These are phyloP conservation scores for Biston betularia DNA, from an alignment of 2,888 invertebrate species.

Conservation along the genomic window DNA sequence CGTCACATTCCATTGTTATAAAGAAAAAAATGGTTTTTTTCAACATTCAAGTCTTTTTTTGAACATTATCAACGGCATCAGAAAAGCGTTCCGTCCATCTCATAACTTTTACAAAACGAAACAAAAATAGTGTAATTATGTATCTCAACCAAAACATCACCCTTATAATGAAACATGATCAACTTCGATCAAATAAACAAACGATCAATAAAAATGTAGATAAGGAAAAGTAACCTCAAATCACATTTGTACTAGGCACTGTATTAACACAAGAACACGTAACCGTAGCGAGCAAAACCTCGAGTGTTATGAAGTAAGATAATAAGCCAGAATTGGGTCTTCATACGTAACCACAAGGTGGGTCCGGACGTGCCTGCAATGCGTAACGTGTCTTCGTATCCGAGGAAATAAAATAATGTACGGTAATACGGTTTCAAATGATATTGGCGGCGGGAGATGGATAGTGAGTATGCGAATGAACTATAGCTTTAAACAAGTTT, in stretches of 20 bases:
- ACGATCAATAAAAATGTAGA: constrained; percentile 24
- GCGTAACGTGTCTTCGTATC: constrained; percentile 31
- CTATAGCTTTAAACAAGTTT: neutral
- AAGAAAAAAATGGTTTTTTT: no score
- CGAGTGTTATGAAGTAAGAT: constrained; percentile 61
- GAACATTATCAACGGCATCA: neutral
- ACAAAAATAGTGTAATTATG: neutral
- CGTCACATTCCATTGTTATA: no score
- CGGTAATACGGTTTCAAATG: constrained; percentile 42
- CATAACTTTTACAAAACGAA: no score
- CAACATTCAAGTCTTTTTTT: no score
- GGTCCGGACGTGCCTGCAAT: constrained; percentile 52
- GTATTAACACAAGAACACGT: constrained; percentile 45
- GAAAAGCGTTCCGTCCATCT: no score
- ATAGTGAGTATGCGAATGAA: constrained; percentile 1
- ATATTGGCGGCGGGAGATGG: constrained; percentile 36
- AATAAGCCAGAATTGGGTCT: constrained; percentile 59
- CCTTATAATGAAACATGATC: neutral
- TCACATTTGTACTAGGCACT: constrained; percentile 23
- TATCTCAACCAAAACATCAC: neutral
- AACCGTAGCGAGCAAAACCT: constrained; percentile 44
- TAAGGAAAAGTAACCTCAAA: constrained; percentile 22
- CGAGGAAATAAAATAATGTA: constrained; percentile 40
- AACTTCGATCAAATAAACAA: neutral
- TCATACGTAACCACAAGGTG: constrained; percentile 56